phyloP scores from a whole-genome alignment of 64 coral and sea anemone species.

The Actinia equina region DNA sequence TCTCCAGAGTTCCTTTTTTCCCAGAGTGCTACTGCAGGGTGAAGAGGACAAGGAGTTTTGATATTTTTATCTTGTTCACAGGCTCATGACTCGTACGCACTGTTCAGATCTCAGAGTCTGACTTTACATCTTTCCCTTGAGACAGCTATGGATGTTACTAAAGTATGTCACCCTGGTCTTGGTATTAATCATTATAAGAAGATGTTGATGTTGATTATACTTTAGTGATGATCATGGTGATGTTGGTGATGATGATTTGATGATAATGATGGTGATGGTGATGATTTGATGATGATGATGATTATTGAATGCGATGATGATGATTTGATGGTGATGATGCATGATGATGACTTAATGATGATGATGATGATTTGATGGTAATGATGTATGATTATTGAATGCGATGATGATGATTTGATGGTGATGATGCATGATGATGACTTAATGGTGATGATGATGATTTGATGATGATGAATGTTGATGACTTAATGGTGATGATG shows the following conservation, averaged over 20 bases:
- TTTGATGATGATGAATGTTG: background rate
- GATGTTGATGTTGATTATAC: background rate
- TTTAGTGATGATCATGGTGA: background rate
- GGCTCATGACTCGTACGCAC: constrained; percentile 90
- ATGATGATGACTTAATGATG: no score
- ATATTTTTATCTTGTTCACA: constrained; percentile 9
- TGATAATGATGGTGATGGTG: background rate
- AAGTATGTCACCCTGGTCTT: background rate
- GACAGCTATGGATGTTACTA: constrained; percentile 46
- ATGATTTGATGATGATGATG: no score
- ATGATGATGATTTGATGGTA: no score
- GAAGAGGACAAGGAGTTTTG: background rate
- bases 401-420: no score
- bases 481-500: background rate
- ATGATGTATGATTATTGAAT: no score
- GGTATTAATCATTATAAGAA: background rate
- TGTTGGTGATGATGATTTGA: constrained; percentile 7
- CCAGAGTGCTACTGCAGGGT: no score
- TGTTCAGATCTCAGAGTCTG: constrained; percentile 93
- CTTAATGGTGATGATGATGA: background rate
- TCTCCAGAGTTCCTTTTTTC: no score
- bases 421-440: no score
- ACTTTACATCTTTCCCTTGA: constrained; percentile 82
- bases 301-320: no score
- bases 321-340: no score